Evolutionary conservation across 2,113 vertebrate species (phyloP).

Genomic region (Cyanoramphus novaezelandiae): DNA sequence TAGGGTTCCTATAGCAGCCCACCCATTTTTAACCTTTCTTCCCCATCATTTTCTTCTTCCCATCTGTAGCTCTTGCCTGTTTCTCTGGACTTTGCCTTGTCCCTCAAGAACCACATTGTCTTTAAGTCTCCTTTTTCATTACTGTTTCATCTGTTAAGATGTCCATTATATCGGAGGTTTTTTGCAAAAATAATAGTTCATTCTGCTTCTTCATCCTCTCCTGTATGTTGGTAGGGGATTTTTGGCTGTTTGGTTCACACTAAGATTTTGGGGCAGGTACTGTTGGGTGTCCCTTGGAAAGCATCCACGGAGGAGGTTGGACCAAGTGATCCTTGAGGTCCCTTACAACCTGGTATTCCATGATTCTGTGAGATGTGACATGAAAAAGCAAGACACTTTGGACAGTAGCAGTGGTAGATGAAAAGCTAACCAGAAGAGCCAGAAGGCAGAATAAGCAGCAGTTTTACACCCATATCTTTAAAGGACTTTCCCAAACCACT

Average conservation of each 20-base stretch:
- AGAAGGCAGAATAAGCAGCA: not conserved
- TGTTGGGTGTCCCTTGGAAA: not conserved
- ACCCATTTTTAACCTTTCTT: not conserved
- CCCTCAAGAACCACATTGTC: accelerated
- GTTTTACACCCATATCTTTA: not conserved
- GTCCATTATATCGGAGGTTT: accelerated
- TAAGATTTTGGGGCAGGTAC: not conserved
- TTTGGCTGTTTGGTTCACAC: not conserved
- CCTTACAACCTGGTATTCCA: not conserved
- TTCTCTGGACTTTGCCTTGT: accelerated
- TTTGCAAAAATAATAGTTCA: not conserved
- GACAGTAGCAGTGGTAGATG: accelerated
- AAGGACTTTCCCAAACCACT: too few relatives aligned
- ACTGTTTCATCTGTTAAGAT: accelerated
- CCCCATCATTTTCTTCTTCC: not conserved
- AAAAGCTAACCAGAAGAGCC: not conserved
- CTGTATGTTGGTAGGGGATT: accelerated
- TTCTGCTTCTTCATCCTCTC: not conserved
- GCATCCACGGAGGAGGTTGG: accelerated
- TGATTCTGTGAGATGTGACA: not conserved
- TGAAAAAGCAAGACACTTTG: not conserved
- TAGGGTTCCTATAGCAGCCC: not conserved
- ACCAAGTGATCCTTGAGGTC: not conserved
- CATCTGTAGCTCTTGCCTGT: accelerated
- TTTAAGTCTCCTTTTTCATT: not conserved